phyloP scores from a whole-genome alignment of 2,797 vertebrate species.

The Synaphobranchus kaupii region DNA sequence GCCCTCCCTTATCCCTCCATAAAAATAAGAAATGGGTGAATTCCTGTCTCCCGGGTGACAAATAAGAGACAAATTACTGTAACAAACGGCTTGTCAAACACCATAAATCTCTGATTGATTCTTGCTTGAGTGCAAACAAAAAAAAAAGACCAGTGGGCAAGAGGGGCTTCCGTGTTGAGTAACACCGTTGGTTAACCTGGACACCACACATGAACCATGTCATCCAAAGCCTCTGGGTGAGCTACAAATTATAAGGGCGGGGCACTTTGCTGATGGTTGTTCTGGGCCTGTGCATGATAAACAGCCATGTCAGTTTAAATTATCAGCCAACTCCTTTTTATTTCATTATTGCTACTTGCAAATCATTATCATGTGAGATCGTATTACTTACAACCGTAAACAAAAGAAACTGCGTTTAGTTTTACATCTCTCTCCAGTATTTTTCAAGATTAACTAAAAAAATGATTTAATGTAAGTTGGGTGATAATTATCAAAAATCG shows the following conservation, averaged over 20 bases:
- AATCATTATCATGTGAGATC: neutral
- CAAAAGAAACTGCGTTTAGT: neutral
- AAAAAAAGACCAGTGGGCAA: neutral
- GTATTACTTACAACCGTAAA: neutral
- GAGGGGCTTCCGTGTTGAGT: neutral
- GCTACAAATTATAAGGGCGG: neutral
- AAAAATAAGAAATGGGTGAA: constrained; percentile 3
- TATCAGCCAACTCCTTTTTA: constrained; percentile 12
- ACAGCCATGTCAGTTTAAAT: neutral
- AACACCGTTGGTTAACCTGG: constrained; percentile 18
- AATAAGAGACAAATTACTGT: neutral
- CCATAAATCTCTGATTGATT: neutral
- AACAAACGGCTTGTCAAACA: neutral
- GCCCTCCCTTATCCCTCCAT: neutral
- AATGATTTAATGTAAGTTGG: neutral
- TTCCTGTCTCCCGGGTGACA: neutral
- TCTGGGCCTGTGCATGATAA: neutral
- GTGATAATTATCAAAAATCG: neutral
- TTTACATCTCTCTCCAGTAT: neutral
- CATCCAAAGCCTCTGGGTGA: neutral
- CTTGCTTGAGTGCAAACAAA: neutral
- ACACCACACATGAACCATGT: neutral
- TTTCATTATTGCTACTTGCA: neutral
- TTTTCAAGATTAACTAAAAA: neutral
- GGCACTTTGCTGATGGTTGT: neutral